Base-by-base conservation (phyloP, 1,140 invertebrate species). In the Harlomillsia oculata region DNA sequence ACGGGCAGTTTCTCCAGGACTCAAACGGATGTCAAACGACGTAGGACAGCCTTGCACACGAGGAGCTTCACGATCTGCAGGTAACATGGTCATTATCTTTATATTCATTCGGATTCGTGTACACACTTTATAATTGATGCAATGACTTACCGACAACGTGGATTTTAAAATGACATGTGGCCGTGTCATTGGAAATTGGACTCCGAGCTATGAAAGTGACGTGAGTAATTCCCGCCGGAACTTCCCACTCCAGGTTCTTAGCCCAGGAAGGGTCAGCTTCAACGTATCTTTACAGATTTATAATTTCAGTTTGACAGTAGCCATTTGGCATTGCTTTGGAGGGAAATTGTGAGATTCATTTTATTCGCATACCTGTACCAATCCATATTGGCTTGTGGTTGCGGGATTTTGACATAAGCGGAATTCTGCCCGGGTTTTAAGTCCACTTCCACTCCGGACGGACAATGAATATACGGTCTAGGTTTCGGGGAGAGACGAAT, bases 341-440 rank as follows among this genome's bases (percentile, higher is more conserved):
- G n/a, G n/a, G n/a, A n/a, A n/a, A n/a, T n/a, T n/a, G n/a, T n/a
- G n/a, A n/a, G n/a, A n/a, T n/a, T n/a, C n/a, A n/a, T n/a, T n/a
- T n/a, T n/a, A n/a, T n/a, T 54, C 26, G 8, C 66, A 67, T 70
- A 78, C 75, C 76, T 77, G 71, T 75, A 75, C 72, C 77, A 82
- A 67, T 83, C 77, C 65, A 82, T 73, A 70, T 83, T 84, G 14
- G 82, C 79, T 66, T 78, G 76, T 0, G 82, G 82, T 53, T 77
- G 75, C 4, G 80, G 75, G 28, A 84, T 77, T 16, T 74, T 74
- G 30, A 84, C 76, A 54, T 76, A 69, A 30, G 77, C 72, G 14
- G 71, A 76, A 25, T 67, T 69, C 53, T 78, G 75, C 11, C 75
- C 73, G 13, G 69, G 61, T 16, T 76, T 75, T 29, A 84, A 69